Evolutionary conservation across 2,113 vertebrate species (phyloP).

Genomic region (Numenius arquata): DNA sequence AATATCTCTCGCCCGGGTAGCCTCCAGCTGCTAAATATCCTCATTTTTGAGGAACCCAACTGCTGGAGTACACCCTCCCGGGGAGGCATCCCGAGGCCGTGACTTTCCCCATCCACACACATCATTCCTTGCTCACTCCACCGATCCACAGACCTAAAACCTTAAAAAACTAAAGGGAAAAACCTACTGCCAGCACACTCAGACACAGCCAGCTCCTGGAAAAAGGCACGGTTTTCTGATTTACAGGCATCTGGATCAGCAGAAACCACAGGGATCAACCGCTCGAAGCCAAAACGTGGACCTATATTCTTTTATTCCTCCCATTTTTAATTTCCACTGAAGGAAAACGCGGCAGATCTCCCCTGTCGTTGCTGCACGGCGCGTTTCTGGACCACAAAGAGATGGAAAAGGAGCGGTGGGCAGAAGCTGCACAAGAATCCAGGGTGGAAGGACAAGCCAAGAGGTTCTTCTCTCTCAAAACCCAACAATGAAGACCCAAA

Average conservation of each 20-base stretch:
- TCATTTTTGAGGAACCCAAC: not conserved
- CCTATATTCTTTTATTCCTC: not conserved
- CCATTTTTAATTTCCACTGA: not conserved
- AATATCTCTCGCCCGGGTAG: not conserved
- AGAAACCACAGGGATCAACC: not conserved
- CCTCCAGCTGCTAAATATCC: not conserved
- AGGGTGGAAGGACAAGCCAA: not conserved
- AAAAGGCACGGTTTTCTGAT: not conserved
- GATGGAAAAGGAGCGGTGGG: not conserved
- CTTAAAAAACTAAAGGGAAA: not conserved
- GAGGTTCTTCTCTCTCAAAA: not conserved
- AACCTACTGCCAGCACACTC: not conserved
- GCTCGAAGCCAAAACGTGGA: not conserved
- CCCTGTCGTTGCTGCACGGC: not conserved
- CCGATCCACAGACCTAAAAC: not conserved
- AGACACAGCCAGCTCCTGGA: not conserved
- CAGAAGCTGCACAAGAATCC: not conserved
- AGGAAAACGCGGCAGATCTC: not conserved
- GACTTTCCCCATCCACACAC: not conserved
- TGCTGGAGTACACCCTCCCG: not conserved
- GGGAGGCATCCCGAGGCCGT: fast-evolving
- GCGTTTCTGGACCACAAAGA: not conserved
- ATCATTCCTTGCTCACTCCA: not conserved
- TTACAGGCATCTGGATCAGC: not conserved
- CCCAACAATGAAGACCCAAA: not conserved